Evolutionary conservation across 2,113 vertebrate genomes (phyloP), one percentile per base, ranked within the genome.

Genomic region (Gila orcuttii): DNA sequence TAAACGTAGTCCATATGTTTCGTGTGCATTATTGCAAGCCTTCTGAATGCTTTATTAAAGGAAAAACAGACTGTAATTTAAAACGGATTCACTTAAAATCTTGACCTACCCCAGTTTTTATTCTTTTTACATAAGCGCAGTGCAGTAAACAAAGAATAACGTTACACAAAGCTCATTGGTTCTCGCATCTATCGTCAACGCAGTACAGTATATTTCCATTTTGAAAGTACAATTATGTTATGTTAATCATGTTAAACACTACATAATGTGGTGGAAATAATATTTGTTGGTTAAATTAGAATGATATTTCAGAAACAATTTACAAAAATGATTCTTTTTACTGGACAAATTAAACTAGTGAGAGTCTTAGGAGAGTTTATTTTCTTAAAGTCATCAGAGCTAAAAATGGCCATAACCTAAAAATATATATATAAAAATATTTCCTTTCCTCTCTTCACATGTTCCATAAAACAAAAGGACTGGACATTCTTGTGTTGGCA

Each of bases 401-500:
- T n/a, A n/a, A 60, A 60, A 9, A 19, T 42, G 4, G 3, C 10
- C 69, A 73, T 73, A 36, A 36, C 36, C 36, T 33, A 33, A 33
- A 33, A 1, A 33, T 33, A 33, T 33, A 33, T 33, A 33, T 33
- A 33, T 33, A 33, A 4, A 36, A 4, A 36, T 36, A 36, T 15
- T 39, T 36, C 68, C 33, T 23, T 71, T 69, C 23, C 39, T 12
- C n/a, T 11, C 71, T 28, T 15, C 3, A 47, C n/a, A 33, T 45
- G 79, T 28, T 42, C 23, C 12, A 19, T 47, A 47, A 64, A 81
- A 50, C 45, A 82, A 68, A 13, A 23, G 15, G 28, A 66, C 39
- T 21, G 36, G 21, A 25, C 71, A 66, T 81, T 66, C 66, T 66
- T 81, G n/a, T 31, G 42, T 50, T 66, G 60, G n/a, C 39, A 47